Percentiles rank a stretch among this genome's conserved stretches.
phyloP scores from a whole-genome alignment of 2,797 vertebrate genomes.

The Rhincodon typus region DNA sequence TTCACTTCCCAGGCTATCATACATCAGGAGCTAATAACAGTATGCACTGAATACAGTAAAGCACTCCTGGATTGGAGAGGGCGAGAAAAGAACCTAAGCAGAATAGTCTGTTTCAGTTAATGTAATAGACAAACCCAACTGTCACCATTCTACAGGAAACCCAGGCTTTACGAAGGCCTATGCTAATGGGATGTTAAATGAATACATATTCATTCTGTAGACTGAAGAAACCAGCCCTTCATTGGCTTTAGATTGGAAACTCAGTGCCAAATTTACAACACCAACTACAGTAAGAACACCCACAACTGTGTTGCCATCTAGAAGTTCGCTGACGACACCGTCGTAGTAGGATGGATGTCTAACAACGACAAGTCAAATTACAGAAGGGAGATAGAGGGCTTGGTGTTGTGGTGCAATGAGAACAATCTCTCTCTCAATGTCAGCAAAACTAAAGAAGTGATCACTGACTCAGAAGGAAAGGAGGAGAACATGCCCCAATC shows the following conservation, averaged over 20 bases:
- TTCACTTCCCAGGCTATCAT: not conserved
- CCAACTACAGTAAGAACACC: not conserved
- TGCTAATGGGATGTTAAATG: not conserved
- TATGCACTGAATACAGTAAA: not conserved
- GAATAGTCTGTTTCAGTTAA: not conserved
- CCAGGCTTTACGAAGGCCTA: not conserved
- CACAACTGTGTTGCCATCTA: too few relatives aligned
- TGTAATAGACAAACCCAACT: not conserved
- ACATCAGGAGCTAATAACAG: not conserved
- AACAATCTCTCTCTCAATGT: too few relatives aligned
- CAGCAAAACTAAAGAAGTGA: too few relatives aligned
- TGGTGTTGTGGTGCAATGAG: too few relatives aligned
- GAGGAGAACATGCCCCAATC: too few relatives aligned
- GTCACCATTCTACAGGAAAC: not conserved
- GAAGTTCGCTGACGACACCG: too few relatives aligned
- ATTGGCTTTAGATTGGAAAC: not conserved
- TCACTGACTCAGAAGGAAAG: too few relatives aligned
- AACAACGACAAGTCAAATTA: too few relatives aligned
- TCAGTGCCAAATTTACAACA: not conserved
- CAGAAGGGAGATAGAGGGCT: too few relatives aligned
- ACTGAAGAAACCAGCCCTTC: not conserved
- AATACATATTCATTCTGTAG: not conserved
- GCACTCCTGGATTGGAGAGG: not conserved
- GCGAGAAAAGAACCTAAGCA: not conserved
- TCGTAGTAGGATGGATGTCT: too few relatives aligned